Base-by-base conservation (phyloP, 2,888 invertebrate species). In the Meghimatium bilineatum region DNA sequence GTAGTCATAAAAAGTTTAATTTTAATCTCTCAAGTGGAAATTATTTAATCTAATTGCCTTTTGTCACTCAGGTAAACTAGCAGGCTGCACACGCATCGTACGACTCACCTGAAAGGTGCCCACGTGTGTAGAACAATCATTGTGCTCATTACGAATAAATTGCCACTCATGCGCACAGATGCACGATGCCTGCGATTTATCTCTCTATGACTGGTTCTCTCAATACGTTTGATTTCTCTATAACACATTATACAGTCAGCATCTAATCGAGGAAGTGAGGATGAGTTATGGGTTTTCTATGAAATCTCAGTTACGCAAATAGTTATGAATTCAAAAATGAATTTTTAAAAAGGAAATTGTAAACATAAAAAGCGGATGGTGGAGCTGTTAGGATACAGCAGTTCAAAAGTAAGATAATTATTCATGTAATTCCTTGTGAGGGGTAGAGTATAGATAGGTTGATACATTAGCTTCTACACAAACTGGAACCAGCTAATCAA, bases 21-120 rank as follows among this genome's bases (percentile, higher is more conserved):
- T 78, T 44, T 63, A 78, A 78, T 78, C 78, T 66, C 44, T 63
- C 36, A 66, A 78, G 78, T 78, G 78, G 78, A 78, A 78, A 78
- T 78, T 49, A 67, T 78, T 78, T 63, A 78, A 78, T 78, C 66
- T 67, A 44, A 78, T 67, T 67, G 63, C 66, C 78, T 44, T 38
- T 67, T 78, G 78, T 66, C 44, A 38, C 67, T 26, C 66, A 17
- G 26, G 56, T 78, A 44, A 67, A n/a, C 29, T 66, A 26, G n/a
- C 78, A 14, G 66, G 23, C 29, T 12, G 36, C 5, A 23, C 78
- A 56, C 29, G 49, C 49, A 26, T 34, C 20, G 49, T 29, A 49
- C 78, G 63, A 66, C 66, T 10, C 32, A 66, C 78, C 66, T 67
- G 38, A 67, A 78, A 44, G 80, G 36, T 52, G 80, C n/a, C 56